Evolutionary conservation across 1,140 invertebrate species (phyloP).

Genomic region (Eriocheir sinensis): DNA sequence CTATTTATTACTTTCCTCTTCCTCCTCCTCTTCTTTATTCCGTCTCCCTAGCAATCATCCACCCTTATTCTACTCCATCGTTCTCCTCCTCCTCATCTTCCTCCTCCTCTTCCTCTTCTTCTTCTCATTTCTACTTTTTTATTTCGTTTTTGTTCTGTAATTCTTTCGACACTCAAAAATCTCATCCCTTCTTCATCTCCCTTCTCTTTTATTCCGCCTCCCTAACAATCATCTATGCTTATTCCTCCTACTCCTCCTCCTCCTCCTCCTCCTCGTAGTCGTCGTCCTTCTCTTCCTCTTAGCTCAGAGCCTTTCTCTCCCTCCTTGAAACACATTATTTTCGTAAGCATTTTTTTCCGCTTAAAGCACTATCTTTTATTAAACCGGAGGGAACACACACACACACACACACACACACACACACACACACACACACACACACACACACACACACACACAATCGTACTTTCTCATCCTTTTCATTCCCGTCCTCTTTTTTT

Average conservation of each 20-base stretch:
- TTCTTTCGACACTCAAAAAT: too few relatives aligned
- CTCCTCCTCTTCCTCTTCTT: not conserved
- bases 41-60: too few relatives aligned
- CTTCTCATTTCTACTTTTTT: too few relatives aligned
- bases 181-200: too few relatives aligned
- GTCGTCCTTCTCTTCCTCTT: not conserved
- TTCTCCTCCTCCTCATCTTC: not conserved
- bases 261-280: not conserved
- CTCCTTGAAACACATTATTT: not conserved
- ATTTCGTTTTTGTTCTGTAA: too few relatives aligned
- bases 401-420: slow-evolving; percentile 22
- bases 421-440: slow-evolving; percentile 9
- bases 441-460: not conserved
- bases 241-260: not conserved
- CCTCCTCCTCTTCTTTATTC: too few relatives aligned
- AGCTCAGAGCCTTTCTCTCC: not conserved
- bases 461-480: too few relatives aligned
- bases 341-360: not conserved
- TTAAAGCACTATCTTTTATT: slow-evolving; percentile 17
- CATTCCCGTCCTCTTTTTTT: too few relatives aligned
- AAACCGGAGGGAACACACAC: not conserved
- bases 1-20: too few relatives aligned
- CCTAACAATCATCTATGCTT: too few relatives aligned
- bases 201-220: not conserved
- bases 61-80: too few relatives aligned